Percentiles rank a stretch among this genome's conserved stretches.
Evolutionary conservation across 2,113 vertebrate genomes (phyloP).

Genomic region (Xiphophorus maculatus): DNA sequence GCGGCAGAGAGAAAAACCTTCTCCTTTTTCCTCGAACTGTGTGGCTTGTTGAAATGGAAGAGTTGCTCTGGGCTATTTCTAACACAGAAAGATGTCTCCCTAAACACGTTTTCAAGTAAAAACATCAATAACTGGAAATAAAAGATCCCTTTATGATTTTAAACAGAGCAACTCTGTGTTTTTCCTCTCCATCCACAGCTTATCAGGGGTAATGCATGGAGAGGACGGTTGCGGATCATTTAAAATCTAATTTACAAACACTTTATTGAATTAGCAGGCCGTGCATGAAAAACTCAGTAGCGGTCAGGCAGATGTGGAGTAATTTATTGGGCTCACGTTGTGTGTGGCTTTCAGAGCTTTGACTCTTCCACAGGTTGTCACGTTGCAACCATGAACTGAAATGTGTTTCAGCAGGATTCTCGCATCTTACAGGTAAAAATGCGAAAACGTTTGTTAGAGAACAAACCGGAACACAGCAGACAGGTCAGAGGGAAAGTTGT

Average conservation of each 20-base stretch:
- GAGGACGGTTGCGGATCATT: conserved; percentile 9
- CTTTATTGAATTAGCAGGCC: conserved; percentile 60
- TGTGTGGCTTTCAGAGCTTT: conserved; percentile 6
- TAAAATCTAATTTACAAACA: conserved; percentile 53
- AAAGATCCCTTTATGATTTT: background rate
- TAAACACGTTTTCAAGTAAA: conserved; percentile 20
- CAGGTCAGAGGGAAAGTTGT: too few species aligned
- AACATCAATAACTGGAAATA: background rate
- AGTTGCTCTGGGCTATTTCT: conserved; percentile 63
- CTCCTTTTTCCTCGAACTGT: conserved; percentile 57
- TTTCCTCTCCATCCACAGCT: conserved; percentile 21
- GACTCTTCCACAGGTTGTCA: too few species aligned
- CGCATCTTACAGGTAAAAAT: too few species aligned
- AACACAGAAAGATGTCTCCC: conserved; percentile 32
- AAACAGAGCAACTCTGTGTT: conserved; percentile 22
- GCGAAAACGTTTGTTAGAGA: too few species aligned
- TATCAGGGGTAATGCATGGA: conserved; percentile 27
- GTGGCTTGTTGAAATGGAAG: conserved; percentile 62
- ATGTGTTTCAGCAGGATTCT: too few species aligned
- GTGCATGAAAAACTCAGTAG: conserved; percentile 13
- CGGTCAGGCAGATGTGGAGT: conserved; percentile 1
- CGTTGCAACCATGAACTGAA: too few species aligned
- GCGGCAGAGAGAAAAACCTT: conserved; percentile 33
- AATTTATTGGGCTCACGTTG: conserved; percentile 7
- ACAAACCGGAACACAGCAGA: too few species aligned